Conservation (phyloP, 2,113 vertebrate genomes). For the Rhea pennata region DNA sequence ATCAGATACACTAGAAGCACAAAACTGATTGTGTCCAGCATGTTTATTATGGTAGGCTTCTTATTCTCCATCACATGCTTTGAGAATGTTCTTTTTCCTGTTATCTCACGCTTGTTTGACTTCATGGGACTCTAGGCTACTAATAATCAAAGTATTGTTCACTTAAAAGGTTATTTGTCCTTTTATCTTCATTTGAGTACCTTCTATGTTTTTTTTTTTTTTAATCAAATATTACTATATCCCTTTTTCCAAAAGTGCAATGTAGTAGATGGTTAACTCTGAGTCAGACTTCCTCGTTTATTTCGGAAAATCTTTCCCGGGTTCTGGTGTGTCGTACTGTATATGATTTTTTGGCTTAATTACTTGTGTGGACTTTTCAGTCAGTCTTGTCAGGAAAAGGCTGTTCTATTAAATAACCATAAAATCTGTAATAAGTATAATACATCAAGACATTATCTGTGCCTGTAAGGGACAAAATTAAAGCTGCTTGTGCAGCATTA, state of each 20-base stretch:
- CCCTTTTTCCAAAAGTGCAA: accelerated
- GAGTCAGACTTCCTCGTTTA: background rate
- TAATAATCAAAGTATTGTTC: background rate
- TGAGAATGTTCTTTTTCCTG: background rate
- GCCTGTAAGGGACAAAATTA: background rate
- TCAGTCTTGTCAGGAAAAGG: background rate
- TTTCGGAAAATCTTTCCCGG: background rate
- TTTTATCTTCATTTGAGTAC: background rate
- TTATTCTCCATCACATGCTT: background rate
- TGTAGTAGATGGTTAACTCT: background rate
- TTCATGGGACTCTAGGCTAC: background rate
- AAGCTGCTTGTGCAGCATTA: background rate
- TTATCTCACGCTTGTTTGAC: background rate
- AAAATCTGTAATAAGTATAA: background rate
- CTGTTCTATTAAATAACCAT: background rate
- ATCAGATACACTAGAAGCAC: background rate
- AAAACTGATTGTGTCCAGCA: background rate
- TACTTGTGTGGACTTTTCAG: background rate
- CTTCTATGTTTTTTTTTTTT: background rate
- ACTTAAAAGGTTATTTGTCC: background rate
- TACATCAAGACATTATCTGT: background rate
- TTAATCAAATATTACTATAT: background rate
- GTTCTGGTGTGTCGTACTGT: background rate
- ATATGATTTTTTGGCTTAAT: background rate
- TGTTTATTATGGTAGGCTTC: background rate